Conservation (phyloP, 2,113 vertebrate genomes). For the Dendrocopos noguchii region DNA sequence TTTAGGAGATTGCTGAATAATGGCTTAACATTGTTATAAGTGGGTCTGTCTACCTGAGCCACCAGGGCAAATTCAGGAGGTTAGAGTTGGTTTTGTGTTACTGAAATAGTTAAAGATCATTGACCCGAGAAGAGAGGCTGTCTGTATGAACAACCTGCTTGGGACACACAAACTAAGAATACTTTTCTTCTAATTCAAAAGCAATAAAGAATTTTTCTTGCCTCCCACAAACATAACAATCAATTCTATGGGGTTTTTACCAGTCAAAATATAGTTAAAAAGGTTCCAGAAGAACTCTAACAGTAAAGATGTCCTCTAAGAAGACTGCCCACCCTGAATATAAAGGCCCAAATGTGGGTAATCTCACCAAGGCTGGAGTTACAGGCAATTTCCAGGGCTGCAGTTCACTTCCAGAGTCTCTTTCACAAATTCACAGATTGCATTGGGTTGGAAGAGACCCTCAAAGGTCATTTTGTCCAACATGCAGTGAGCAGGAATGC, state of each 20-base stretch:
- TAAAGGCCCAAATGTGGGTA: neutral
- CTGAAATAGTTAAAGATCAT: neutral
- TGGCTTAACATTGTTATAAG: neutral
- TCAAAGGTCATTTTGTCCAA: no score
- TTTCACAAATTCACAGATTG: neutral
- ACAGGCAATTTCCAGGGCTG: neutral
- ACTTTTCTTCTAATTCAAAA: neutral
- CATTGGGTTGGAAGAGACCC: no score
- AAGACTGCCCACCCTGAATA: neutral
- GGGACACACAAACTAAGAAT: neutral
- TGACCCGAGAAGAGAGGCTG: neutral
- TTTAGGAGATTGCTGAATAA: neutral
- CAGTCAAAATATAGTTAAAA: neutral
- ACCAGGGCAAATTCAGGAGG: neutral
- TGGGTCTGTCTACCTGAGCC: neutral
- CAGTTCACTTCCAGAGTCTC: neutral
- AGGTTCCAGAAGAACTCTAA: neutral
- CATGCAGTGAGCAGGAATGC: no score
- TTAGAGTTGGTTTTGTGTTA: neutral
- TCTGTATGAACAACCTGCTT: neutral
- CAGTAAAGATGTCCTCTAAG: neutral
- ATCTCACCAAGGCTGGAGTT: neutral
- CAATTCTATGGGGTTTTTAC: neutral
- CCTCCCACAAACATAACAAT: neutral
- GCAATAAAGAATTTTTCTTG: neutral